Conservation (phyloP, 2,797 vertebrate genomes). For the Chlorospingus flavigularis region DNA sequence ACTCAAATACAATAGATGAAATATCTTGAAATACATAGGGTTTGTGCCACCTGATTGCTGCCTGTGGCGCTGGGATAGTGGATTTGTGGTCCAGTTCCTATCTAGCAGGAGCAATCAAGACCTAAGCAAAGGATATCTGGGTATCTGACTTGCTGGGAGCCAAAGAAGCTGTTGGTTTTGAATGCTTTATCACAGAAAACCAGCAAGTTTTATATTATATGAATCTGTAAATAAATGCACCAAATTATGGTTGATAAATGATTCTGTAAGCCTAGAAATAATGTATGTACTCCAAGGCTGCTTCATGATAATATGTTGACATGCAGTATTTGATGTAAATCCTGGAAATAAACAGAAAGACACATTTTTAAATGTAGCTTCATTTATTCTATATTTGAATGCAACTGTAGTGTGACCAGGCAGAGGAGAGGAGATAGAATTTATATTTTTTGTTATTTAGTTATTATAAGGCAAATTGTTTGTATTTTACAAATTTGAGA, state of each 20-base stretch:
- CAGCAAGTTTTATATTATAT: neutral
- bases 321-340: neutral
- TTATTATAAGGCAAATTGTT: neutral
- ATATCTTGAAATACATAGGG: fast-evolving
- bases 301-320: neutral
- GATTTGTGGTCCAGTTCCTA: neutral
- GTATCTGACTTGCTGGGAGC: neutral
- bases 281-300: neutral
- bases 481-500: neutral
- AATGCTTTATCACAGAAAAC: neutral
- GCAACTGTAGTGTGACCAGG: neutral
- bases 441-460: neutral
- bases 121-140: neutral
- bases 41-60: neutral
- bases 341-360: neutral
- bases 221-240: neutral
- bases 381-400: neutral
- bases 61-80: neutral
- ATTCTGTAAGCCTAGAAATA: neutral
- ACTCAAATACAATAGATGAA: neutral
- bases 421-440: neutral
- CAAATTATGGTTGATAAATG: neutral
- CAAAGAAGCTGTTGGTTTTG: neutral
- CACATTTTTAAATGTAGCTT: neutral
- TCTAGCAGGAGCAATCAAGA: fast-evolving